Base-by-base conservation (phyloP, 2,888 invertebrate species). In the Lepidocyrtinus sp. region DNA sequence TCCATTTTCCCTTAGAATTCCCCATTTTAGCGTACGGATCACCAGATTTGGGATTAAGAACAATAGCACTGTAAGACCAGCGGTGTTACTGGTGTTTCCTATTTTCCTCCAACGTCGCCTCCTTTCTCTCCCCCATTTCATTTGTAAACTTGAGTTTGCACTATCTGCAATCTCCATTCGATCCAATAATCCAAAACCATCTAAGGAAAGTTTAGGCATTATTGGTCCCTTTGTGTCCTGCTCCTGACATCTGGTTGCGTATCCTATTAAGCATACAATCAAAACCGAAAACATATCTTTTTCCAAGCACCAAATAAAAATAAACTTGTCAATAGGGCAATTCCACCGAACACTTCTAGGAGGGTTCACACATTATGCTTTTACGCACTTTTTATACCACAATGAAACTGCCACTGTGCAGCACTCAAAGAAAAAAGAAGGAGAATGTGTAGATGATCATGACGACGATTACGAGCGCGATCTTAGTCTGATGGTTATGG, bases 11-110 rank as follows among this genome's bases (percentile, higher is more conserved):
- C 21, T n/a, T n/a, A 59, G 19, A 9, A 21, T 59, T 59, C 2
- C 59, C 22, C 2, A 59, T 22, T 21, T 22, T n/a, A n/a, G n/a
- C n/a, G n/a, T 21, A 22, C 7, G 21, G 64, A 64, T 64, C 72
- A 64, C 64, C 45, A 50, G 72, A 73, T 73, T 64, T 64, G 72
- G 72, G 72, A 73, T 73, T 73, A 59, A 63, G 72, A 73, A 27
- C 26, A 73, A 73, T 21, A 73, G 25, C 22, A n/a, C 12, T 59
- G n/a, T n/a, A n/a, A n/a, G n/a, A n/a, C n/a, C n/a, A n/a, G n/a
- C n/a, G n/a, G n/a, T n/a, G n/a, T n/a, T n/a, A n/a, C n/a, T n/a
- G n/a, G n/a, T n/a, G n/a, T n/a, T n/a, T n/a, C n/a, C n/a, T n/a
- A n/a, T n/a, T n/a, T n/a, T n/a, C n/a, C n/a, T n/a, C n/a, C n/a